Evolutionary conservation across 2,888 invertebrate genomes (phyloP).

Genomic region (Thelaira solivaga): DNA sequence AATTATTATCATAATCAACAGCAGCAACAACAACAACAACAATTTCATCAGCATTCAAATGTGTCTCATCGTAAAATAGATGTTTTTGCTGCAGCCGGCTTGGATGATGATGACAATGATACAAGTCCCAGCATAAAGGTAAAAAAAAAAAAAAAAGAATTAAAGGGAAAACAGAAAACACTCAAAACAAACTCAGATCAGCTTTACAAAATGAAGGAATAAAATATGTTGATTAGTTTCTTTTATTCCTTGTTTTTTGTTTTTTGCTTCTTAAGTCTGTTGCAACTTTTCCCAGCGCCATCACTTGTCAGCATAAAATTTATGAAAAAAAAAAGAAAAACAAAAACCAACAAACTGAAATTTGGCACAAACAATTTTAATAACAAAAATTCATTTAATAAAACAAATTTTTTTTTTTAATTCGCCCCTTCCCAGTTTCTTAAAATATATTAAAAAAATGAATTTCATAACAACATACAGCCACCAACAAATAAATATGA

Average conservation of each 20-base stretch:
- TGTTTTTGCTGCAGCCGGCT: constrained; percentile 51
- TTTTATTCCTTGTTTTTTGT: not conserved
- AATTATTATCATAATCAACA: constrained; percentile 34
- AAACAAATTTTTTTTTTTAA: no score
- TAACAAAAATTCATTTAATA: no score
- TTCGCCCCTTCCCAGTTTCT: no score
- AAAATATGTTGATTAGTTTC: constrained; percentile 46
- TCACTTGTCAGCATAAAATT: not conserved
- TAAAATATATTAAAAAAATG: no score
- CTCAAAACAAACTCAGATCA: not conserved
- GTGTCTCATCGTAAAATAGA: constrained; percentile 50
- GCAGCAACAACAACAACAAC: constrained; percentile 26
- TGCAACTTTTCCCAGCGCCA: constrained; percentile 1
- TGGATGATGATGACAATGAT: constrained; percentile 59
- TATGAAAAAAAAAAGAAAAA: not conserved
- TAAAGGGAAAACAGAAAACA: no score
- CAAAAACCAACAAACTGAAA: not conserved
- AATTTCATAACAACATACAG: no score
- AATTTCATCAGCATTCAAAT: constrained; percentile 10
- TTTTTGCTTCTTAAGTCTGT: no score
- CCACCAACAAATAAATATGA: no score
- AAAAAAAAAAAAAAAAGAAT: constrained; percentile 1
- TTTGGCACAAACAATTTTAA: not conserved
- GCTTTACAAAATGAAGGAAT: not conserved
- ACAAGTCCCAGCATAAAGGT: constrained; percentile 61